Conservation (phyloP, 2,888 invertebrate species). For the Drosophila flavopinicola region DNA sequence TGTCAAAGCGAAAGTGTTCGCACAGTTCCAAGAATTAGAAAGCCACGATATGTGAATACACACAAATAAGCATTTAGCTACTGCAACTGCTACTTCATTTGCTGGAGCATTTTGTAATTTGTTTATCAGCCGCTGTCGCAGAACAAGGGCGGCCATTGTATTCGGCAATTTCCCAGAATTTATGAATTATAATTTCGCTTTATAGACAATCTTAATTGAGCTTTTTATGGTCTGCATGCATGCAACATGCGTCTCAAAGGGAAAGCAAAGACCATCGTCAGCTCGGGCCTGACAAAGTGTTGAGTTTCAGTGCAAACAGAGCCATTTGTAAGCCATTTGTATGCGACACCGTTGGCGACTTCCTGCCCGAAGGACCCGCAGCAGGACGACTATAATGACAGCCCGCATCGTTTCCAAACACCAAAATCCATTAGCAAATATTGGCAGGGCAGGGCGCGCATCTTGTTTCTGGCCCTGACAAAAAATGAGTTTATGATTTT, state of each 20-base stretch:
- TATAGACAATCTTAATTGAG: conserved; percentile 84
- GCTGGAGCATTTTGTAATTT: conserved; percentile 61
- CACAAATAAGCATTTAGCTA: conserved; percentile 27
- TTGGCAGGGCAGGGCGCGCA: conserved; percentile 44
- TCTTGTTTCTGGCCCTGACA: conserved; percentile 42
- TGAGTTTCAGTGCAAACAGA: conserved; percentile 66
- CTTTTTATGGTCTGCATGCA: conserved; percentile 77
- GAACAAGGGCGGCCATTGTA: conserved; percentile 82
- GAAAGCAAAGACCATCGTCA: conserved; percentile 2
- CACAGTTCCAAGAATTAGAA: conserved; percentile 58
- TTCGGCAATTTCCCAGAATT: conserved; percentile 84
- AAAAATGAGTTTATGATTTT: conserved; percentile 69
- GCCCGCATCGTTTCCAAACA: conserved; percentile 32
- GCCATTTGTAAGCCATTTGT: conserved; percentile 76
- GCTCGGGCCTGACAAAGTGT: conserved; percentile 44
- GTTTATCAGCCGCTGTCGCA: conserved; percentile 56
- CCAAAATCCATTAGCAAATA: conserved; percentile 69
- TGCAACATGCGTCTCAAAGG: not conserved
- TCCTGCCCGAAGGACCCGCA: conserved; percentile 50
- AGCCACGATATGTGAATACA: conserved; percentile 32
- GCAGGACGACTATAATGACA: conserved; percentile 42
- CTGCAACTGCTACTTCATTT: conserved; percentile 35
- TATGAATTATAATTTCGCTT: conserved; percentile 82
- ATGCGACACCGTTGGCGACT: conserved; percentile 49
- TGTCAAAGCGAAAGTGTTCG: conserved; percentile 55